Base-by-base conservation (phyloP, 1,140 invertebrate species). In the Charaxes varanes region DNA sequence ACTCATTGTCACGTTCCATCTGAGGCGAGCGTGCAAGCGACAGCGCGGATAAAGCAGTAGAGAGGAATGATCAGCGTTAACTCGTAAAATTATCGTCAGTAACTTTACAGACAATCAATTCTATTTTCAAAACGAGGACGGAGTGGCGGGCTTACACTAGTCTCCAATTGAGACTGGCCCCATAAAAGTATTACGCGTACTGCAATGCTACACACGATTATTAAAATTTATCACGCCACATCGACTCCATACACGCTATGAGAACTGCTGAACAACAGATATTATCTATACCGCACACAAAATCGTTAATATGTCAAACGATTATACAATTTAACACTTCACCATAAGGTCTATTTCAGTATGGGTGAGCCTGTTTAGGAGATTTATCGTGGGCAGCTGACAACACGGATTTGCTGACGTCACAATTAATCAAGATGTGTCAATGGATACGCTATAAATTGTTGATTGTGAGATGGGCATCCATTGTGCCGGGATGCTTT, bases 391-490 rank as follows among this genome's bases (percentile, higher is more conserved):
- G 15, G 31, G n/a, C 41, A 50, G 47, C 41, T 43, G 47, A 43
- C 47, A 50, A 44, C 41, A 40, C 47, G 28, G 28, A 40, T 40
- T 40, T 17, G 28, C 34, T 50, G 47, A 50, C 47, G 47, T 50
- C 47, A 50, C 47, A 43, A 50, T 50, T 40, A 44, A 50, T 50
- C 47, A 44, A 43, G 47, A 37, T 21, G 30, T 43, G 47, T 50
- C 47, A 50, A 50, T 50, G 47, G 41, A 34, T 38, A 38, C 22
- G 22, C 28, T 13, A 34, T 46, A 38, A 46, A 38, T 46, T 17
- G 35, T 33, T 22, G 35, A 46, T 32, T 32, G 31, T 22, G 14
- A 17, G 30, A 19, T n/a, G n/a, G n/a, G n/a, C n/a, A n/a, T n/a
- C n/a, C n/a, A n/a, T n/a, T n/a, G n/a, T n/a, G n/a, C n/a, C n/a